phyloP scores from a whole-genome alignment of 2,888 invertebrate species.

The Tetanocera ferruginea region DNA sequence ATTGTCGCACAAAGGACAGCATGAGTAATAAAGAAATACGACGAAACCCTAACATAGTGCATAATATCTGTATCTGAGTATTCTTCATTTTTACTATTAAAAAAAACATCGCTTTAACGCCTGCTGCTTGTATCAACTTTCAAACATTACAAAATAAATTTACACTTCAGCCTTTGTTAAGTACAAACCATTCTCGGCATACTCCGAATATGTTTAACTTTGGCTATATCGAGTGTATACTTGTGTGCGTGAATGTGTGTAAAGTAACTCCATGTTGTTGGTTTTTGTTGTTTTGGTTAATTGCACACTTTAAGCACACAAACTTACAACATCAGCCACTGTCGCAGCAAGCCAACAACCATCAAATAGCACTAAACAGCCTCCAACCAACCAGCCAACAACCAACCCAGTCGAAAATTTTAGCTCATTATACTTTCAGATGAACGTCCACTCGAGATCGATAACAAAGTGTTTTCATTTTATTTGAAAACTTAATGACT shows the following conservation, averaged over 20 bases:
- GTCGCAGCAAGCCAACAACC: not conserved
- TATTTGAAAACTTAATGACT: constrained; percentile 40
- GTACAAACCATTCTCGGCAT: no score
- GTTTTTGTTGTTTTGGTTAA: constrained; percentile 5
- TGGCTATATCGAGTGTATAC: not conserved
- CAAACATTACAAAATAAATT: no score
- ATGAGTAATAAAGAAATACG: no score
- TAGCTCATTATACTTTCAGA: constrained; percentile 36
- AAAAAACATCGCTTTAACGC: no score
- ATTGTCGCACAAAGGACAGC: no score
- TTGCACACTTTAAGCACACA: not conserved
- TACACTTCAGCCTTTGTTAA: no score
- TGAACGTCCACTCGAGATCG: constrained; percentile 33
- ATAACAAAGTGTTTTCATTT: constrained; percentile 39
- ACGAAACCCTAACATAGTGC: no score
- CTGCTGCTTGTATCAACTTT: no score
- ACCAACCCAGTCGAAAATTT: not conserved
- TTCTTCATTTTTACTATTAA: no score
- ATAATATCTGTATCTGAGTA: no score
- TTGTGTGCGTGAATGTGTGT: not conserved
- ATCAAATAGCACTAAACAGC: not conserved
- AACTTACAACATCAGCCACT: not conserved
- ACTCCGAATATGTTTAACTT: no score
- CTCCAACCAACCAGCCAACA: not conserved
- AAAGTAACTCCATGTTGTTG: not conserved